Conservation (phyloP, 35 echinoderm and acorn worm genomes). For the Ophiothrix spiculata region DNA sequence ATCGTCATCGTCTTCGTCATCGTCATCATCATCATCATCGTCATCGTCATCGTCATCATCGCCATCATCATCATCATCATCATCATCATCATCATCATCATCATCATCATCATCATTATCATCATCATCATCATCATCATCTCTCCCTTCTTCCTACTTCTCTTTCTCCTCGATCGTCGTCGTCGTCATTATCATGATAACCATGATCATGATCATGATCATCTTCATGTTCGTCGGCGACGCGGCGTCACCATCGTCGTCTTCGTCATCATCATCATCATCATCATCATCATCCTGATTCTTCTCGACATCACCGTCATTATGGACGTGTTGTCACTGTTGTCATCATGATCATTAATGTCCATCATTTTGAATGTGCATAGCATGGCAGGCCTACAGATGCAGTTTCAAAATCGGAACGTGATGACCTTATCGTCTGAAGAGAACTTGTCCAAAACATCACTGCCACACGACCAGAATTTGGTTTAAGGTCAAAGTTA, state of each 20-base stretch:
- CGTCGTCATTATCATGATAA: background rate
- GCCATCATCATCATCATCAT: background rate
- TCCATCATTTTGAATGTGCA: too few species aligned
- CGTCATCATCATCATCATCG: constrained; percentile 5
- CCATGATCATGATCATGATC: background rate
- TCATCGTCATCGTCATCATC: background rate
- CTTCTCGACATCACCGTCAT: background rate
- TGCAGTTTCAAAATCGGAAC: too few species aligned
- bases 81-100: constrained; percentile 5
- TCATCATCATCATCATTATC: background rate
- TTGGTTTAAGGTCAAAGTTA: too few species aligned
- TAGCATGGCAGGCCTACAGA: too few species aligned
- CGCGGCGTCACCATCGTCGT: background rate
- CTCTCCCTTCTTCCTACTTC: background rate
- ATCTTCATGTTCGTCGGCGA: background rate
- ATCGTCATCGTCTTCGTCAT: background rate
- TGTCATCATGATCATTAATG: too few species aligned
- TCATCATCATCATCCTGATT: too few species aligned
- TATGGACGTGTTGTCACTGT: background rate
- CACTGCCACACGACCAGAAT: too few species aligned
- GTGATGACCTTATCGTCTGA: too few species aligned
- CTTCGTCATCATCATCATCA: too few species aligned
- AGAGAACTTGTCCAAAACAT: too few species aligned
- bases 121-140: constrained; percentile 17
- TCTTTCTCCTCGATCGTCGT: background rate